phyloP scores from a whole-genome alignment of 2,797 vertebrate species.

The Sebastes minor region DNA sequence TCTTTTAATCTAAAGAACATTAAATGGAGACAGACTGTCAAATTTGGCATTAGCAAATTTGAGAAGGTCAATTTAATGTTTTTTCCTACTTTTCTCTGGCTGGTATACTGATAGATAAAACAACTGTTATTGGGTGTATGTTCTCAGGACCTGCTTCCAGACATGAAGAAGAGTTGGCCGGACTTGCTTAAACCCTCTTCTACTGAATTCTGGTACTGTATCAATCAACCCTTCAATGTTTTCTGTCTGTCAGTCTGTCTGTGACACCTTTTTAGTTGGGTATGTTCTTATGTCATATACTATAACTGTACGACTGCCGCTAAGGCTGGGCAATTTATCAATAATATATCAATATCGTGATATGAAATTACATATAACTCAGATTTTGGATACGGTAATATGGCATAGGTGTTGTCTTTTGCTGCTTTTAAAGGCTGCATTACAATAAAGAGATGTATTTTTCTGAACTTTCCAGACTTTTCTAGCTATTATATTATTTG shows the following conservation, averaged over 20 bases:
- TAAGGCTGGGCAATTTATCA: too few species aligned
- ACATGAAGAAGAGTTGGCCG: conserved; percentile 83
- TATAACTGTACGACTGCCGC: neutral
- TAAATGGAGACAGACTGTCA: neutral
- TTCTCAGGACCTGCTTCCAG: conserved; percentile 81
- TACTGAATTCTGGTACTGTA: conserved; percentile 76
- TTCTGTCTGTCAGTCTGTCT: neutral
- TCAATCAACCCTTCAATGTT: neutral
- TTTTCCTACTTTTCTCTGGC: neutral
- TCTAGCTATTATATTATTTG: too few species aligned
- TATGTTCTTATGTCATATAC: neutral
- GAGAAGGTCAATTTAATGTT: neutral
- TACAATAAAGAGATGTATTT: too few species aligned
- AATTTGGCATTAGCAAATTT: neutral
- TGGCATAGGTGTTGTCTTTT: too few species aligned
- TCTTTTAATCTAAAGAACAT: neutral
- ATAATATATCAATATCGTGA: too few species aligned
- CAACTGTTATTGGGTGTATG: conserved; percentile 6
- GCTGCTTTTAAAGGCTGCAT: too few species aligned
- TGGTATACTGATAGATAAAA: neutral
- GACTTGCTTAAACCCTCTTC: conserved; percentile 72
- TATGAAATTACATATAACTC: too few species aligned
- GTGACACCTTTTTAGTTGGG: neutral
- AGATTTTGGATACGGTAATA: too few species aligned
- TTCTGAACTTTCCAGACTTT: too few species aligned